A percentile compares a stretch with the other conserved stretches of the same genome.
Conservation (phyloP, 2,888 invertebrate genomes). For the Cataglyphis livida region DNA sequence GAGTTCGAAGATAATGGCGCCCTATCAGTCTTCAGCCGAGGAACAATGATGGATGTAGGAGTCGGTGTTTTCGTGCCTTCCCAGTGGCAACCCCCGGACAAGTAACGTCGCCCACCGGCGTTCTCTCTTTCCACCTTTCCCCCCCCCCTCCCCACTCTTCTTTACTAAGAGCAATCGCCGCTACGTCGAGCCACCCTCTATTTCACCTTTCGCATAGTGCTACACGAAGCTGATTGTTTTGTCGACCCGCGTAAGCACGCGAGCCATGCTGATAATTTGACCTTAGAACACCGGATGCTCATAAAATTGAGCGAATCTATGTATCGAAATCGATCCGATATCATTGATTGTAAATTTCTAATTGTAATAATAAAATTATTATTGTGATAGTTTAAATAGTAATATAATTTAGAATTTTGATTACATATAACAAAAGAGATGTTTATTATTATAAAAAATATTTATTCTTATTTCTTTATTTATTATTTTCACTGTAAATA, state of each 20-base stretch:
- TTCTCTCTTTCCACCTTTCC: constrained; percentile 29
- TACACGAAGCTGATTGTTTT: constrained; percentile 78
- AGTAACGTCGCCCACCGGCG: constrained; percentile 59
- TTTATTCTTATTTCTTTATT: neutral
- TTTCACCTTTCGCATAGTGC: constrained; percentile 50
- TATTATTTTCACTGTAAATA: neutral
- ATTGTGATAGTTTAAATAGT: neutral
- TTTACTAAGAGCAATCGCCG: constrained; percentile 24
- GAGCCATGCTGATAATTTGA: constrained; percentile 71
- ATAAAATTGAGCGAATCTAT: constrained; percentile 57
- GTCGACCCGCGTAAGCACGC: constrained; percentile 76
- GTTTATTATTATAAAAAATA: neutral
- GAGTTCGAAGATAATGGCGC: constrained; percentile 84
- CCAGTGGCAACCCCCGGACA: constrained; percentile 62
- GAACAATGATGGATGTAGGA: constrained; percentile 85
- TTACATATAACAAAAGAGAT: neutral
- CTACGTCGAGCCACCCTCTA: constrained; percentile 37
- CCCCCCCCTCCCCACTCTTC: neutral
- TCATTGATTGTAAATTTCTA: neutral
- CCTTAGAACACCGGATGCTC: constrained; percentile 63
- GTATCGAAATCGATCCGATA: constrained; percentile 16
- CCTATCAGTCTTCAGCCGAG: constrained; percentile 83
- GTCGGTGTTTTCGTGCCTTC: constrained; percentile 80
- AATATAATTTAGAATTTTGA: neutral
- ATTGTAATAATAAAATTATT: neutral